Conservation (phyloP, 2,797 vertebrate genomes). For the Phalloptychus januarius region DNA sequence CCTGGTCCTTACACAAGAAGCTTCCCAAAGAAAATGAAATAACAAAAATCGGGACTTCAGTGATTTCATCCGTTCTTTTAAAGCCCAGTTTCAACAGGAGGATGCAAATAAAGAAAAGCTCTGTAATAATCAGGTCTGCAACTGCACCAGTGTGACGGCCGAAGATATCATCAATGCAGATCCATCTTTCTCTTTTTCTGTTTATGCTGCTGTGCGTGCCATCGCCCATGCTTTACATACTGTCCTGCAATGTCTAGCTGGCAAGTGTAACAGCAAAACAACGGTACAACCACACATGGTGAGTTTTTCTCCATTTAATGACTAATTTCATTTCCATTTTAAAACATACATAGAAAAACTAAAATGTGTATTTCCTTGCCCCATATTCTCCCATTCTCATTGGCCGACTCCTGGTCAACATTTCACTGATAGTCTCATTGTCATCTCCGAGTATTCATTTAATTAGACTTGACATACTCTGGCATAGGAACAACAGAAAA, state of each 20-base stretch:
- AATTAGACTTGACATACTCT: no score
- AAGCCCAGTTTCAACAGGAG: constrained; percentile 2
- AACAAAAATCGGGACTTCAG: constrained; percentile 76
- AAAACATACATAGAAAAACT: no score
- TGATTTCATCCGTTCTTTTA: constrained; percentile 67
- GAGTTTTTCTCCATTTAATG: constrained; percentile 31
- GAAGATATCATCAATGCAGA: constrained; percentile 24
- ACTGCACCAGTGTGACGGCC: constrained; percentile 42
- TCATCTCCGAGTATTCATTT: no score
- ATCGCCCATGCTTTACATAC: constrained; percentile 84
- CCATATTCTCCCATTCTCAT: no score
- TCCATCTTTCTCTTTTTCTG: constrained; percentile 72
- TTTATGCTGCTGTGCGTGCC: constrained; percentile 82
- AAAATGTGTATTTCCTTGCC: no score
- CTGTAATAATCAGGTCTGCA: constrained; percentile 80
- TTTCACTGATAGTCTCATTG: no score
- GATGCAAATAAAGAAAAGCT: not conserved
- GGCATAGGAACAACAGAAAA: no score
- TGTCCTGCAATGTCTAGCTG: constrained; percentile 74
- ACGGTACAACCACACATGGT: constrained; percentile 84
- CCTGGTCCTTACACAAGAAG: constrained; percentile 34
- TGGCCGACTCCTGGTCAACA: no score
- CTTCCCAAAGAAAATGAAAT: constrained; percentile 72
- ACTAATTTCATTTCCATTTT: not conserved
- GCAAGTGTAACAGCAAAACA: constrained; percentile 66